A percentile compares a stretch with the other conserved stretches of the same genome.
These are phyloP conservation scores for Anser brachyrhynchus DNA, from an alignment of 2,113 vertebrate species.

Conservation along the genomic window DNA sequence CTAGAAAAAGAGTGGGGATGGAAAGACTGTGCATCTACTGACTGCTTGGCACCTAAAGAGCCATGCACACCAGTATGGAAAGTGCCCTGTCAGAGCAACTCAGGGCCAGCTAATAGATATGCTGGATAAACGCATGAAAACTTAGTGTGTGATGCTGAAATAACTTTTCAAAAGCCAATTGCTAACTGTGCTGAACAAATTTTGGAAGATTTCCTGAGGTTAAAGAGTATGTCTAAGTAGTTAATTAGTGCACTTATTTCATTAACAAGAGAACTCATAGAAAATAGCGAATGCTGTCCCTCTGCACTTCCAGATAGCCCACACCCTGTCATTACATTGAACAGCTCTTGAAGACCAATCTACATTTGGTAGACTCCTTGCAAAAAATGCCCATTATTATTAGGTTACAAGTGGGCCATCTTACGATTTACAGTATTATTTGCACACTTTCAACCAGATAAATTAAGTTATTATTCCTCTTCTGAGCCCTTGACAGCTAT, in stretches of 20 bases:
- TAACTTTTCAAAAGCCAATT: background rate
- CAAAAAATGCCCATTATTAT: background rate
- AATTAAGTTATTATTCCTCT: background rate
- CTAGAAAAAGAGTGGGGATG: background rate
- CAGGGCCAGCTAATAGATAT: background rate
- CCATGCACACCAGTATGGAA: fast-evolving
- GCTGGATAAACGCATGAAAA: background rate
- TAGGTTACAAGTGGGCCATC: background rate
- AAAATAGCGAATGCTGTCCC: background rate
- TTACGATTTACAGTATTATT: background rate
- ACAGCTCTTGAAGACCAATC: background rate
- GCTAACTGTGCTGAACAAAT: background rate
- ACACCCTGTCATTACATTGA: background rate
- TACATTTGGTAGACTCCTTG: background rate
- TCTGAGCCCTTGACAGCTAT: background rate
- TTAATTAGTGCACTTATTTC: background rate
- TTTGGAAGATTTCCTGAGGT: background rate
- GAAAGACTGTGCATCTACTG: background rate
- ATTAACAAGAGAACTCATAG: background rate
- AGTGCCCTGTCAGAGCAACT: background rate
- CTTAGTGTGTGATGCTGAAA: background rate
- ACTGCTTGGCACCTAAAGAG: background rate
- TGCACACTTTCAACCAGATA: background rate
- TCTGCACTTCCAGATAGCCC: background rate
- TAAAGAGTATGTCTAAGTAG: background rate